A percentile compares a stretch with the other conserved stretches of the same genome.
Evolutionary conservation across 2,113 vertebrate species (phyloP).

Genomic region (Aegithalos caudatus): DNA sequence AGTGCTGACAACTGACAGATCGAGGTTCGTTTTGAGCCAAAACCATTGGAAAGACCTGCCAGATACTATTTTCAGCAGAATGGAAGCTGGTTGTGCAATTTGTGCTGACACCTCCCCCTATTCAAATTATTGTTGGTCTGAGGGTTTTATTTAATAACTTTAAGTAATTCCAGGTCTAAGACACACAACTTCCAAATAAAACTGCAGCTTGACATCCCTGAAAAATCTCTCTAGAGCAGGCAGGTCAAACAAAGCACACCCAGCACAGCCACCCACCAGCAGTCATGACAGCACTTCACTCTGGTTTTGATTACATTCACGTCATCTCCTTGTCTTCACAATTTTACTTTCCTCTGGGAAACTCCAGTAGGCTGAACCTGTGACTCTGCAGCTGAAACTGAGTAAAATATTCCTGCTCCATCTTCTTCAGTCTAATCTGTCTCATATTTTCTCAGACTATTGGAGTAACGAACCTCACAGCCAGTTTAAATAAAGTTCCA

Average conservation of each 20-base stretch:
- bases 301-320: background rate
- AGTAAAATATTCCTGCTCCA: slow-evolving; percentile 19
- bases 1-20: slow-evolving; percentile 8
- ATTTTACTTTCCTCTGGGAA: background rate
- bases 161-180: slow-evolving; percentile 9
- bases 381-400: background rate
- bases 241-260: background rate
- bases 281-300: background rate
- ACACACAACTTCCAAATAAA: background rate
- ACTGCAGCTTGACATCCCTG: background rate
- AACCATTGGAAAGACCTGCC: slow-evolving; percentile 13
- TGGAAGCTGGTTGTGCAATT: slow-evolving; percentile 25
- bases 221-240: background rate
- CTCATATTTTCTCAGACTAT: background rate
- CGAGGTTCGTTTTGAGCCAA: background rate
- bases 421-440: background rate
- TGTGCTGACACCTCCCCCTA: background rate
- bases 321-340: background rate
- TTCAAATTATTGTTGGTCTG: background rate
- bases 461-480: background rate
- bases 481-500: background rate
- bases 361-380: background rate
- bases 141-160: slow-evolving; percentile 5
- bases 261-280: background rate
- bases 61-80: slow-evolving; percentile 42